phyloP scores from a whole-genome alignment of 2,888 invertebrate species.

The Nudaria mundana region DNA sequence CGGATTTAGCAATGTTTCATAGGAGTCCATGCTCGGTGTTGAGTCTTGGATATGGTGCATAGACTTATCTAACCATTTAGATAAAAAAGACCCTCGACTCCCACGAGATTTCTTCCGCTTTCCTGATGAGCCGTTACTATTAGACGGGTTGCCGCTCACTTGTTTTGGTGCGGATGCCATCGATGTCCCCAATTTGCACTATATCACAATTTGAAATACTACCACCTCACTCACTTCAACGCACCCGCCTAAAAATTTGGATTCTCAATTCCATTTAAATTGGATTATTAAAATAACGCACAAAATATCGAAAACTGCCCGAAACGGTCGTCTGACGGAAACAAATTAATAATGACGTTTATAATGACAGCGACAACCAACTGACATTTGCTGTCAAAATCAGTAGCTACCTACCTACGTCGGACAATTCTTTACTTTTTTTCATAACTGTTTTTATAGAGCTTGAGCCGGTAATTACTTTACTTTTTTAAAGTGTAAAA shows the following conservation, averaged over 20 bases:
- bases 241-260: slow-evolving; percentile 16
- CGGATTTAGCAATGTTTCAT: slow-evolving; percentile 55
- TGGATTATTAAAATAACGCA: slow-evolving; percentile 21
- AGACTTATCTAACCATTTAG: slow-evolving; percentile 77
- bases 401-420: too few relatives aligned
- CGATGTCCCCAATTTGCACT: slow-evolving; percentile 33
- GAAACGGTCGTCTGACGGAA: not conserved
- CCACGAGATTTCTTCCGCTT: slow-evolving; percentile 75
- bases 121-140: slow-evolving; percentile 65
- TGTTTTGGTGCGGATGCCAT: slow-evolving; percentile 76
- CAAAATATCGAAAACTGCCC: slow-evolving; percentile 20
- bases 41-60: slow-evolving; percentile 68
- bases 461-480: too few relatives aligned
- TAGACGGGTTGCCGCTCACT: slow-evolving; percentile 62
- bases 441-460: too few relatives aligned
- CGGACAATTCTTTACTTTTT: too few relatives aligned
- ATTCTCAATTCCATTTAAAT: slow-evolving; percentile 33
- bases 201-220: slow-evolving; percentile 14
- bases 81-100: slow-evolving; percentile 65
- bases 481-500: too few relatives aligned
- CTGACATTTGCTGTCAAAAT: too few relatives aligned
- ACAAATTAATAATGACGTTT: slow-evolving; percentile 25
- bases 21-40: slow-evolving; percentile 63
- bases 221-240: slow-evolving; percentile 23
- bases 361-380: too few relatives aligned